Percentiles rank a stretch among this genome's conserved stretches.
Conservation (phyloP, 2,888 invertebrate genomes). For the Polietes domitor region DNA sequence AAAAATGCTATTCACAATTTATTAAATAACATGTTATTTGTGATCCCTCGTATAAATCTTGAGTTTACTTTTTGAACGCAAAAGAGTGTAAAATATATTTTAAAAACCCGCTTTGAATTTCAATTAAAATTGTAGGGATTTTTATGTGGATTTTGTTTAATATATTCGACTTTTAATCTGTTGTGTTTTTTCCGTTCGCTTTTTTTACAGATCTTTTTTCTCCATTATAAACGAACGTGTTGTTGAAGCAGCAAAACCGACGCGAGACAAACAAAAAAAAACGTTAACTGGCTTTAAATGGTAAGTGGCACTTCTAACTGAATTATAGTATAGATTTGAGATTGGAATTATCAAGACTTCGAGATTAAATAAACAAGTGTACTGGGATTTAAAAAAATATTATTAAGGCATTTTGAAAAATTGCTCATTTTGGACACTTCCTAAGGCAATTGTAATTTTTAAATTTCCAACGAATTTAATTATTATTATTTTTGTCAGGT, state of each 20-base stretch:
- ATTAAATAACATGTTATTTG: constrained; percentile 9
- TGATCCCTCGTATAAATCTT: constrained; percentile 3
- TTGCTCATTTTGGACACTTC: too few species aligned
- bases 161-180: not conserved
- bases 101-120: constrained; percentile 49
- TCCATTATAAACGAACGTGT: constrained; percentile 20
- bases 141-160: constrained; percentile 19
- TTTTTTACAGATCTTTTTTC: constrained; percentile 46
- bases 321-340: too few species aligned
- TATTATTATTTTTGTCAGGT: too few species aligned
- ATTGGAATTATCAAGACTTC: too few species aligned
- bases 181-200: constrained; percentile 15
- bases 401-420: too few species aligned
- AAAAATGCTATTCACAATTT: constrained; percentile 14
- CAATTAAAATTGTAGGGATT: constrained; percentile 24
- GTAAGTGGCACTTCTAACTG: constrained; percentile 35
- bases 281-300: constrained; percentile 44
- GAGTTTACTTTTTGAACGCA: constrained; percentile 21
- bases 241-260: not conserved
- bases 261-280: not conserved
- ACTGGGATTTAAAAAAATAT: too few species aligned
- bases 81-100: constrained; percentile 30
- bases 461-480: too few species aligned
- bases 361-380: too few species aligned
- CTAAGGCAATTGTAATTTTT: too few species aligned